Evolutionary conservation across 2,113 vertebrate genomes (phyloP).

Genomic region (Lepus timidus): DNA sequence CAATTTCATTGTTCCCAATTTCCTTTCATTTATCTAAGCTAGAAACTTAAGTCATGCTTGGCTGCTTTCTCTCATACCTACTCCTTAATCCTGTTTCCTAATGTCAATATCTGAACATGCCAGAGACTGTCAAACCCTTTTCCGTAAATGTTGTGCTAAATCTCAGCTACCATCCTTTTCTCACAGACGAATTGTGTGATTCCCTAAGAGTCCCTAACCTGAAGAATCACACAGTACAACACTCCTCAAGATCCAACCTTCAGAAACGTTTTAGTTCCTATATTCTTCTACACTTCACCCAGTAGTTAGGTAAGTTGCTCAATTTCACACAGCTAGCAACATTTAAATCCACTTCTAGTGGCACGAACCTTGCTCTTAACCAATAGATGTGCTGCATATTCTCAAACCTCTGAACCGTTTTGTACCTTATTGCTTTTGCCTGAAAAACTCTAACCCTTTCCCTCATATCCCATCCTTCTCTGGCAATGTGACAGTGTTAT

Average conservation of each 20-base stretch:
- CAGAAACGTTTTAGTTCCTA: neutral
- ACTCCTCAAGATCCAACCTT: neutral
- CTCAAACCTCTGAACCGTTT: neutral
- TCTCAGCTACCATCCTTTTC: neutral
- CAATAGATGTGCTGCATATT: neutral
- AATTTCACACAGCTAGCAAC: rapidly evolving
- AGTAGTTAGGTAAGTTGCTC: no score
- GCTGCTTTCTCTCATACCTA: neutral
- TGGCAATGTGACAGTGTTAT: no score
- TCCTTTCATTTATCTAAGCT: neutral
- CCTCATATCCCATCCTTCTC: neutral
- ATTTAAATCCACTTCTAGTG: neutral
- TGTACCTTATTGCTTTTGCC: neutral
- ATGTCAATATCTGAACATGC: neutral
- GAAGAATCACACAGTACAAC: neutral
- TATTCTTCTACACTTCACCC: neutral
- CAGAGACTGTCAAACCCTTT: neutral
- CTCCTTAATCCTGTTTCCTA: no score
- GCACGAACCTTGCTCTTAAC: neutral
- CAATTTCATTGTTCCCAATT: neutral
- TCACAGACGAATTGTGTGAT: neutral
- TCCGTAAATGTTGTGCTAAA: no score
- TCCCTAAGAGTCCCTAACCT: neutral
- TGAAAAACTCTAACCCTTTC: neutral
- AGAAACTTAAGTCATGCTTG: no score